These are phyloP conservation scores for Stramonita haemastoma DNA, from an alignment of 2,888 invertebrate genomes.

Conservation along the genomic window DNA sequence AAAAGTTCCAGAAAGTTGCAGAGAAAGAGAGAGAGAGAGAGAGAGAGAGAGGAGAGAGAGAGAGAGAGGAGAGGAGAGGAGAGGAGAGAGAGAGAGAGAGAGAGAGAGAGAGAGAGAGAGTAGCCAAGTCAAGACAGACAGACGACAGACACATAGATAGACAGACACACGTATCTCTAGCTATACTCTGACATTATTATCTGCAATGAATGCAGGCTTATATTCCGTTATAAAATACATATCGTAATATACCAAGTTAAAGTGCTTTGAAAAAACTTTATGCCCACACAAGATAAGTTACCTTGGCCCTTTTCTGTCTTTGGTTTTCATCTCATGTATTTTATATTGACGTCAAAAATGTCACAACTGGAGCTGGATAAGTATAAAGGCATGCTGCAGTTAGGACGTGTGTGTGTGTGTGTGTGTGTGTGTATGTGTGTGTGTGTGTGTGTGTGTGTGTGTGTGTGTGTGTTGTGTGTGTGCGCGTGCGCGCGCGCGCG, in stretches of 20 bases:
- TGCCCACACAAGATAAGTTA: too few species aligned
- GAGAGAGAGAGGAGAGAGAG: not conserved
- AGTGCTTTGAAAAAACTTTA: not conserved
- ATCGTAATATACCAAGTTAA: not conserved
- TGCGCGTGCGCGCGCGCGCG: not conserved
- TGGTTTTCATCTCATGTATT: too few species aligned
- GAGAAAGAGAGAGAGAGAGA: not conserved
- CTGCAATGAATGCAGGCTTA: too few species aligned
- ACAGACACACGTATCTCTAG: not conserved
- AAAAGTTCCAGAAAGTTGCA: not conserved
- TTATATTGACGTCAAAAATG: too few species aligned
- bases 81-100: not conserved
- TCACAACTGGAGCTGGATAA: too few species aligned
- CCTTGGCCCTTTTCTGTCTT: too few species aligned
- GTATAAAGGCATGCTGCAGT: too few species aligned
- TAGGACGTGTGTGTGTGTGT: not conserved
- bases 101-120: not conserved
- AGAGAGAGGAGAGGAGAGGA: not conserved
- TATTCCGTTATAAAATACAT: not conserved
- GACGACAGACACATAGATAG: not conserved
- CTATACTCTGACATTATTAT: too few species aligned
- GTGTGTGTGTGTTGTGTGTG: conserved; percentile 2
- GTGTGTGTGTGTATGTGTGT: not conserved
- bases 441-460: not conserved
- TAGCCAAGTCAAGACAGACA: not conserved